A percentile compares a stretch with the other conserved stretches of the same genome.
These are phyloP conservation scores for Druon quercuslanigerum DNA, from an alignment of 1,140 invertebrate species.

Conservation along the genomic window DNA sequence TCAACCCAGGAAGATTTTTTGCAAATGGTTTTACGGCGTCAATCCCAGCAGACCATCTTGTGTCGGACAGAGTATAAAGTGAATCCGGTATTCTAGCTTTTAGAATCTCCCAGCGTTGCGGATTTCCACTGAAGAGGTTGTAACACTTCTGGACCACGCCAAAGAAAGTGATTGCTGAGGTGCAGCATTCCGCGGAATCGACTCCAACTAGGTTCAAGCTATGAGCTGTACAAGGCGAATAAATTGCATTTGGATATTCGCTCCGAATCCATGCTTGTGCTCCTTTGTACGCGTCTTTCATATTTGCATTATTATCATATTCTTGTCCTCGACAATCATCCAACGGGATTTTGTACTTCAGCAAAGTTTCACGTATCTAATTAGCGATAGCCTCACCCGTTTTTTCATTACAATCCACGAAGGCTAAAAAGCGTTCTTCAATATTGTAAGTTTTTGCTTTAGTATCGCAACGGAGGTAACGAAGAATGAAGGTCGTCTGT, in stretches of 20 bases:
- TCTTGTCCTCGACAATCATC: slow-evolving; percentile 44
- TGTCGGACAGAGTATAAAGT: slow-evolving; percentile 34
- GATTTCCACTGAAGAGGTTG: slow-evolving; percentile 45
- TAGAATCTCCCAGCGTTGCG: slow-evolving; percentile 44
- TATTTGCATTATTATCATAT: slow-evolving; percentile 47
- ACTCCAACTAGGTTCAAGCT: slow-evolving; percentile 45
- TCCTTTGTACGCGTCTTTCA: slow-evolving; percentile 43
- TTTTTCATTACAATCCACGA: slow-evolving; percentile 33
- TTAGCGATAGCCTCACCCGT: slow-evolving; percentile 24
- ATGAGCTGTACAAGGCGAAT: slow-evolving; percentile 39
- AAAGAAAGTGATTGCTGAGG: slow-evolving; percentile 42
- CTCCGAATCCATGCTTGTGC: slow-evolving; percentile 40
- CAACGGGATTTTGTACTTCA: slow-evolving; percentile 37
- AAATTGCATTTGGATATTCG: slow-evolving; percentile 38
- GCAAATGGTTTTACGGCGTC: neutral
- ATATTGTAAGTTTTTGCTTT: slow-evolving; percentile 10
- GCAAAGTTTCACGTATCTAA: slow-evolving; percentile 35
- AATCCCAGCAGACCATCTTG: slow-evolving; percentile 33
- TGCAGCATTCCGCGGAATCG: slow-evolving; percentile 44
- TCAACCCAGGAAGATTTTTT: neutral
- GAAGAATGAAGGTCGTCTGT: slow-evolving; percentile 37
- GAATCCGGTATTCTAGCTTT: slow-evolving; percentile 27
- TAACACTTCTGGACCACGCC: slow-evolving; percentile 41
- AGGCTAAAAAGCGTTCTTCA: slow-evolving; percentile 41
- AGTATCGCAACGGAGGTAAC: slow-evolving; percentile 31